Base-by-base conservation (phyloP, 2,797 vertebrate genomes). In the Gymnopithys bicolor region DNA sequence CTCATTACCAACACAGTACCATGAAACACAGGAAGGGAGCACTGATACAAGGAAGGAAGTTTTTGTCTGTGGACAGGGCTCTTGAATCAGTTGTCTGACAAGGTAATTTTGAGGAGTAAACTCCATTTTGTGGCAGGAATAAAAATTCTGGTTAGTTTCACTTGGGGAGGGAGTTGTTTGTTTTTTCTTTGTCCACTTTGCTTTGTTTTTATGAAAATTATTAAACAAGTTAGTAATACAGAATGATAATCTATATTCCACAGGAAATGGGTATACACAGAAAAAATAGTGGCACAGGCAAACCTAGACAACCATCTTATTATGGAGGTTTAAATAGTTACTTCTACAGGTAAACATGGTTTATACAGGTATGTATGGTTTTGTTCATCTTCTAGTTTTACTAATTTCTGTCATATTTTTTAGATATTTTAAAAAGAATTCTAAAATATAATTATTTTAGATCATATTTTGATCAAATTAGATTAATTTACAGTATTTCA, bases 101-200 rank as follows among this genome's bases (percentile, higher is more conserved):
- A 8, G 10, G 41, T 41, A 56, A 37, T 21, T 67, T 22, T 22
- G 22, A 7, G 3, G 7, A 56, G 6, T 37, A 56, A 69, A 55
- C 13, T 41, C 5, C 25, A 27, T 4, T 75, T 46, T 51, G 22
- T 30, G 37, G 3, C 7, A 76, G 6, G 41, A 79, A 75, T 15
- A 60, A 87, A 66, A 60, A 27, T 41, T 51, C n/a, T 51, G 22
- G 5, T 39, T 67, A 22, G 5, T 30, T 67, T 81, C 11, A 1
- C 13, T 17, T 8, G 9, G 5, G 4, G 8, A 43, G 13, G 39
- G 0, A 0, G 7, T 7, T 68, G 2, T 16, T 53, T 53, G 1
- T 27, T 67, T 12, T 35, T n/a, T 23, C 8, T 58, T 78, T 83
- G 13, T 8, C 22, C 7, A 25, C 7, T 66, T 76, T 6, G 1